Percentiles rank a stretch among this genome's conserved stretches.
These are phyloP conservation scores for Picathartes gymnocephalus DNA, from an alignment of 2,113 vertebrate species.

Conservation along the genomic window DNA sequence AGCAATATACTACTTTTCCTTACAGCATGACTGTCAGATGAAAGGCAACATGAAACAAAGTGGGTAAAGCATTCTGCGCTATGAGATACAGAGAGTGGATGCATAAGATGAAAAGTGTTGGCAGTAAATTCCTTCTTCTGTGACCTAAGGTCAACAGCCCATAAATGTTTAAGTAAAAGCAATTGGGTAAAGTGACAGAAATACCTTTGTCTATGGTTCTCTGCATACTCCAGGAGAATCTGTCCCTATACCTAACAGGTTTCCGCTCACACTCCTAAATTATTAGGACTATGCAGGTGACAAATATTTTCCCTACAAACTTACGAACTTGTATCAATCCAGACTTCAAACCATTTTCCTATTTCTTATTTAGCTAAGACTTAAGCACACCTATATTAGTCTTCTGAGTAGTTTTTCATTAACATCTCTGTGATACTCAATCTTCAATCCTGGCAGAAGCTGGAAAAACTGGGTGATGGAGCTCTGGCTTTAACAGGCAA, in stretches of 20 bases:
- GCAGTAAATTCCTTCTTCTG: background rate
- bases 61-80: background rate
- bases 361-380: background rate
- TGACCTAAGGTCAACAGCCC: background rate
- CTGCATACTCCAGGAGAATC: background rate
- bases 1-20: slow-evolving; percentile 37
- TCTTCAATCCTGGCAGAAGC: background rate
- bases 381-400: background rate
- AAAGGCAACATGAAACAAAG: slow-evolving; percentile 13
- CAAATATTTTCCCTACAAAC: background rate
- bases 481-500: background rate
- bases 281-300: background rate
- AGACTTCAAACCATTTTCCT: background rate
- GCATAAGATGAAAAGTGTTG: background rate
- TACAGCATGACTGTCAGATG: background rate
- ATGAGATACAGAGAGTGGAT: background rate
- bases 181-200: background rate
- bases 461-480: background rate
- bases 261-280: background rate
- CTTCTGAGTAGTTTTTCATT: background rate
- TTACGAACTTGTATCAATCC: background rate
- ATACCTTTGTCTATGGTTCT: background rate
- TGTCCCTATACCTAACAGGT: background rate
- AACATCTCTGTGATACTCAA: background rate
- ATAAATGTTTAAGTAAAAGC: background rate